A percentile compares a stretch with the other conserved stretches of the same genome.
Conservation (phyloP, 2,888 invertebrate species). For the Acanthosepion pharaonis region DNA sequence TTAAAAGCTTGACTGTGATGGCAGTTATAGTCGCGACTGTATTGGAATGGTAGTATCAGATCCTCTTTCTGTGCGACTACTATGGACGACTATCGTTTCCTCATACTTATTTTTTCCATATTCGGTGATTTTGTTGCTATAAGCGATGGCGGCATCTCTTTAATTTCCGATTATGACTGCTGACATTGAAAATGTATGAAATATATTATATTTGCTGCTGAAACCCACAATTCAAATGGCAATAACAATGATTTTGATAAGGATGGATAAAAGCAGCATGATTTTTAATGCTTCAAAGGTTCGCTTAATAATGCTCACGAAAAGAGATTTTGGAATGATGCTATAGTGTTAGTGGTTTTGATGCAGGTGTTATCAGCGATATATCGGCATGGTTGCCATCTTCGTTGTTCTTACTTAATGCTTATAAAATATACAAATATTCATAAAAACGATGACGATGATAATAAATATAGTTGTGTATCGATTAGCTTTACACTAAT, state of each 20-base stretch:
- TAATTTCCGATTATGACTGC: not conserved
- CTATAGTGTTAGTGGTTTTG: not conserved
- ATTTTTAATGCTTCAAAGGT: not conserved
- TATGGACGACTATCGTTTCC: not conserved
- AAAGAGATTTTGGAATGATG: not conserved
- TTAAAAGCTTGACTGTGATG: constrained; percentile 14
- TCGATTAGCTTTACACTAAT: not conserved
- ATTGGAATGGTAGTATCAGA: constrained; percentile 22
- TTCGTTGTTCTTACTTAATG: not conserved
- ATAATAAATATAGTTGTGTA: not conserved
- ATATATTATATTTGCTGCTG: not conserved
- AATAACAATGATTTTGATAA: not conserved
- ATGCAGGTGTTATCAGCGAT: not conserved
- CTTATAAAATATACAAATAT: not conserved
- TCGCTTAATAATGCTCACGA: not conserved
- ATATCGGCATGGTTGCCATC: not conserved
- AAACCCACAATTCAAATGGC: not conserved
- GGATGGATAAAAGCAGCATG: not conserved
- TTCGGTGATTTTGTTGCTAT: constrained; percentile 33
- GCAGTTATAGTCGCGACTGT: not conserved
- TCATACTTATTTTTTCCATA: not conserved
- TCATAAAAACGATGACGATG: not conserved
- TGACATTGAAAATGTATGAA: not conserved
- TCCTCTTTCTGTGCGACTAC: constrained; percentile 33
- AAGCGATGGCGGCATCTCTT: not conserved